Conservation (phyloP, 1,140 invertebrate genomes). For the Philaenus spumarius region DNA sequence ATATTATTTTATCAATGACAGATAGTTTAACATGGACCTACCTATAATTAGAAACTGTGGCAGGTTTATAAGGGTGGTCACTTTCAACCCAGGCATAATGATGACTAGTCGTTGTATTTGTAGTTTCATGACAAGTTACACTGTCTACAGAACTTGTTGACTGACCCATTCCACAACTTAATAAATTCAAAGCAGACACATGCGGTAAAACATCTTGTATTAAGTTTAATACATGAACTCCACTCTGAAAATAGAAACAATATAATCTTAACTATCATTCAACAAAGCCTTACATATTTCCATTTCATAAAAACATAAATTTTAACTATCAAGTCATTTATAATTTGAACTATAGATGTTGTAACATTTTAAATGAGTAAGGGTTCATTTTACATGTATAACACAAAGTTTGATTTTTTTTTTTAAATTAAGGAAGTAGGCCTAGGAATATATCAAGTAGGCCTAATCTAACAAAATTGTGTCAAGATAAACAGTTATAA, state of each 20-base stretch:
- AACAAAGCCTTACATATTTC: background rate
- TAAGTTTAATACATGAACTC: constrained; percentile 81
- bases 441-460: no score
- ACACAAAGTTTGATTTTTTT: no score
- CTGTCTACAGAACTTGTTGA: constrained; percentile 14
- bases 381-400: no score
- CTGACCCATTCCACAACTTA: constrained; percentile 39
- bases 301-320: background rate
- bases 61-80: constrained; percentile 93
- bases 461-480: no score
- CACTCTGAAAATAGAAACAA: constrained; percentile 53
- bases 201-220: constrained; percentile 88
- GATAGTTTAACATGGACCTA: no score
- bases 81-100: constrained; percentile 92
- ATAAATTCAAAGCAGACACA: constrained; percentile 75
- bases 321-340: no score
- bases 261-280: background rate
- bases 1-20: no score
- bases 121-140: constrained; percentile 1
- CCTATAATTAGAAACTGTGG: constrained; percentile 80
- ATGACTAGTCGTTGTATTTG: constrained; percentile 58
- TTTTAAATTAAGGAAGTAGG: no score
- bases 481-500: no score
- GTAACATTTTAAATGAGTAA: no score
- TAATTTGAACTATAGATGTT: background rate